Percentiles rank a stretch among this genome's conserved stretches.
Evolutionary conservation across 1,140 invertebrate genomes (phyloP).

Genomic region (Bombus fervidus): DNA sequence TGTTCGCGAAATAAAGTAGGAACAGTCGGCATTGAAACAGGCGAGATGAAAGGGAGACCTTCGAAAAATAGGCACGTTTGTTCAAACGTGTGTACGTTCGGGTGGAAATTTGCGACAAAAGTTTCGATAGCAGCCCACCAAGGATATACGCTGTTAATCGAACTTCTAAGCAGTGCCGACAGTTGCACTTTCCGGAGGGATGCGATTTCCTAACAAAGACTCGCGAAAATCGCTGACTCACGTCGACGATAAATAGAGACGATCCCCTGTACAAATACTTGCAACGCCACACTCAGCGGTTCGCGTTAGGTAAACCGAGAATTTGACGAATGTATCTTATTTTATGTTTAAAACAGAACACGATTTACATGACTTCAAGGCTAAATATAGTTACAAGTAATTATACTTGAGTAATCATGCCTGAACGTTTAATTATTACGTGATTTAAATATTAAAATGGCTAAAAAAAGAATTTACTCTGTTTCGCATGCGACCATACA

Average conservation of each 20-base stretch:
- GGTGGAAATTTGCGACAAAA: not conserved
- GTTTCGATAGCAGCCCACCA: not conserved
- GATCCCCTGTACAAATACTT: not conserved
- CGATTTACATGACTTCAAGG: not conserved
- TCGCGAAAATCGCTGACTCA: slow-evolving; percentile 28
- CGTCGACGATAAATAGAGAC: slow-evolving; percentile 15
- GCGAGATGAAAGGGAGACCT: not conserved
- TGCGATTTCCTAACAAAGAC: slow-evolving; percentile 28
- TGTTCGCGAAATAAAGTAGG: not conserved
- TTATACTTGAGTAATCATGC: not conserved
- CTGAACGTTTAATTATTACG: not conserved
- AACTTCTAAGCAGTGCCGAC: not conserved
- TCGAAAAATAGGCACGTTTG: not conserved
- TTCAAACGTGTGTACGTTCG: not conserved
- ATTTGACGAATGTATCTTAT: not conserved
- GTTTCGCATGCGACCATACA: not conserved
- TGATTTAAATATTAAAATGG: not conserved
- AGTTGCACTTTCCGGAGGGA: not conserved
- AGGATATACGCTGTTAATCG: slow-evolving; percentile 7
- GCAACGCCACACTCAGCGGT: not conserved
- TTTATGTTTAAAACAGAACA: not conserved
- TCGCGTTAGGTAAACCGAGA: not conserved
- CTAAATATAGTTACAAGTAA: not conserved
- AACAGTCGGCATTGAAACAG: not conserved
- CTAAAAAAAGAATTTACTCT: not conserved